Evolutionary conservation across 2,797 vertebrate species (phyloP), one percentile per base, ranked within the genome.

Genomic region (Lacerta agilis): DNA sequence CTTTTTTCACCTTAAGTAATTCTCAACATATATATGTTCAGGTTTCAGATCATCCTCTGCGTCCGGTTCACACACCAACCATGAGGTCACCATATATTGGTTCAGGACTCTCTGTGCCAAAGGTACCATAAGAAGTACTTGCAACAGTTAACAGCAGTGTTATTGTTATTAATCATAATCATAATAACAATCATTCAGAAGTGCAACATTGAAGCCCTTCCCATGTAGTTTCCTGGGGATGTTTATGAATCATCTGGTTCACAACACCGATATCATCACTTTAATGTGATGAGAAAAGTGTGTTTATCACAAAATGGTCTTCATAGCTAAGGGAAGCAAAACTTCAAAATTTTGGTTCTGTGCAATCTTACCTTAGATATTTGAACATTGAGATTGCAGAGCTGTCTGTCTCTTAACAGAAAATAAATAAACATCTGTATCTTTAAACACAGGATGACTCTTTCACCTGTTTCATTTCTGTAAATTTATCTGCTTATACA

Each of bases 51-150:
- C 97, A 97, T 83, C 96, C 98, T 82, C 97, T 98, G 41, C 97
- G 98, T 75, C 94, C 97, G 8, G 96, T 96, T 92, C 98, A 98
- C 93, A 99, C 98, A 4, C 98, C 99, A 25, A 98, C 98, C 90
- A 97, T 97, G 96, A 98, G 98, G 89, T 97, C 98, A 29, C 96
- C 97, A 0, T 99, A 98, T n/a, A 96, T 98, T 94, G 98, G 98
- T 79, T 98, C 98, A 0, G 96, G 98, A 81, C 98, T 97, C 88
- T 97, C 98, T 76, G 97, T 97, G 43, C 97, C 98, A 41, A 99
- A 99, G 98, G 98, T 99, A 96, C 8, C 93, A 61, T 82, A 77
- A 88, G 23, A 4, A 73, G 0, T 76, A 86, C 73, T 61, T 20
- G 36, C 55, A n/a, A 71, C 64, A 79, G 4, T 55, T 55, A 55